A percentile compares a stretch with the other conserved stretches of the same genome.
Evolutionary conservation across 2,797 vertebrate species (phyloP).

Genomic region (Darevskia nairensis): DNA sequence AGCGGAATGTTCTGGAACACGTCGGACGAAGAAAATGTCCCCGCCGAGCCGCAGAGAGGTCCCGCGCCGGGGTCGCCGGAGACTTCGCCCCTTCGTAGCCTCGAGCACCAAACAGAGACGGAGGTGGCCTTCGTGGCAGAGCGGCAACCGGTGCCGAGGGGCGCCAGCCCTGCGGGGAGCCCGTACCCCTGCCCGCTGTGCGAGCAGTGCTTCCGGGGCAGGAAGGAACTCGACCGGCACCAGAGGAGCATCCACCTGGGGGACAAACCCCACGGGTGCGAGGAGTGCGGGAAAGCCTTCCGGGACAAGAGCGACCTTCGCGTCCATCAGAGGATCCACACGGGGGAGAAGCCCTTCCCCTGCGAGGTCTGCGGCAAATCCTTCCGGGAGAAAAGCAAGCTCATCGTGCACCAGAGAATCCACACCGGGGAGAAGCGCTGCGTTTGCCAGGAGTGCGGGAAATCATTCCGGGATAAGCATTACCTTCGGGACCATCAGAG

Average conservation of each 20-base stretch:
- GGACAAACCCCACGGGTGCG: neutral
- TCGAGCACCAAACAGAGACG: neutral
- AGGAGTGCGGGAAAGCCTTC: slow-evolving; percentile 19
- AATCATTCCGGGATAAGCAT: slow-evolving; percentile 4
- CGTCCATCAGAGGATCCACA: slow-evolving; percentile 9
- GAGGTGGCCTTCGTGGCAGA: neutral
- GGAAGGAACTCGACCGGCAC: slow-evolving; percentile 3
- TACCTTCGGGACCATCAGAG: neutral
- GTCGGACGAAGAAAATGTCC: neutral
- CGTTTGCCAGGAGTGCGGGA: slow-evolving; percentile 37
- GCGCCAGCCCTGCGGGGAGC: neutral
- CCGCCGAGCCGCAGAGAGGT: neutral
- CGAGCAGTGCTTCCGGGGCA: slow-evolving; percentile 6
- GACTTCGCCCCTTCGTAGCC: neutral
- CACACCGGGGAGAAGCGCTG: slow-evolving; percentile 48
- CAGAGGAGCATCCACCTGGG: slow-evolving; percentile 12
- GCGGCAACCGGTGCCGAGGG: neutral
- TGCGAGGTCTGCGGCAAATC: neutral
- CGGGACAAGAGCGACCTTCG: slow-evolving; percentile 5
- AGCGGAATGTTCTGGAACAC: slow-evolving; percentile 10
- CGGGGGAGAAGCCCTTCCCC: neutral
- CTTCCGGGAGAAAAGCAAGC: neutral
- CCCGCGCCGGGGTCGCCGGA: neutral
- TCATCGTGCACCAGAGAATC: slow-evolving; percentile 27
- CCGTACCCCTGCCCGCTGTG: neutral